Percentiles rank a stretch among this genome's conserved stretches.
Conservation (phyloP, 2,888 invertebrate genomes). For the Dione vanillae region DNA sequence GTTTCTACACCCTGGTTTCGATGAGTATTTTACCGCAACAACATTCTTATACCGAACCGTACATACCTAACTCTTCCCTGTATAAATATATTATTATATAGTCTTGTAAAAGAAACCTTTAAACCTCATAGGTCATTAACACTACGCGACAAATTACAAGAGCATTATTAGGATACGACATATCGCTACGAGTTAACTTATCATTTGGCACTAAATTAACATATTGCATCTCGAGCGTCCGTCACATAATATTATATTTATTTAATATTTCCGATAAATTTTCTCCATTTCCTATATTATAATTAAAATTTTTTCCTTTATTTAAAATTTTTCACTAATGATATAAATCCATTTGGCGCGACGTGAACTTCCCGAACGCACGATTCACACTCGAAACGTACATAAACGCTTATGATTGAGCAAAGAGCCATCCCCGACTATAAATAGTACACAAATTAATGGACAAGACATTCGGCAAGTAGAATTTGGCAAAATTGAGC, state of each 20-base stretch:
- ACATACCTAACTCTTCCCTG: slow-evolving; percentile 83
- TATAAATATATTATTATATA: slow-evolving; percentile 82
- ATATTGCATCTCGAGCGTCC: slow-evolving; percentile 83
- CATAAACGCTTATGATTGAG: slow-evolving; percentile 71
- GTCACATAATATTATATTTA: slow-evolving; percentile 70
- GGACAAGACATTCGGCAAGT: slow-evolving; percentile 81
- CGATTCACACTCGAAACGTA: slow-evolving; percentile 62
- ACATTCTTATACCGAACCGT: slow-evolving; percentile 79
- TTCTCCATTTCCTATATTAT: slow-evolving; percentile 62
- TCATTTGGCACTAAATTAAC: slow-evolving; percentile 85
- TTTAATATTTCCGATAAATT: slow-evolving; percentile 70
- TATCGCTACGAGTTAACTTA: slow-evolving; percentile 84
- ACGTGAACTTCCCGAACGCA: slow-evolving; percentile 54
- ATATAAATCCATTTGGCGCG: slow-evolving; percentile 72
- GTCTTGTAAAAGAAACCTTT: slow-evolving; percentile 83
- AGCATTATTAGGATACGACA: slow-evolving; percentile 82
- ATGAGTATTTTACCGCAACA: slow-evolving; percentile 83
- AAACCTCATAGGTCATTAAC: slow-evolving; percentile 82
- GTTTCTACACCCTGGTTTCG: slow-evolving; percentile 77
- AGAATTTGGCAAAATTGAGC: slow-evolving; percentile 85
- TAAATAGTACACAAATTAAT: slow-evolving; percentile 61
- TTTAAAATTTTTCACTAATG: slow-evolving; percentile 62
- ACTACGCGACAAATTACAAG: slow-evolving; percentile 83
- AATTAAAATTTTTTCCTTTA: slow-evolving; percentile 63
- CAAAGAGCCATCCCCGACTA: slow-evolving; percentile 56